A percentile compares a stretch with the other conserved stretches of the same genome.
phyloP scores from a whole-genome alignment of 1,140 invertebrate species.

The Caerostris darwini region DNA sequence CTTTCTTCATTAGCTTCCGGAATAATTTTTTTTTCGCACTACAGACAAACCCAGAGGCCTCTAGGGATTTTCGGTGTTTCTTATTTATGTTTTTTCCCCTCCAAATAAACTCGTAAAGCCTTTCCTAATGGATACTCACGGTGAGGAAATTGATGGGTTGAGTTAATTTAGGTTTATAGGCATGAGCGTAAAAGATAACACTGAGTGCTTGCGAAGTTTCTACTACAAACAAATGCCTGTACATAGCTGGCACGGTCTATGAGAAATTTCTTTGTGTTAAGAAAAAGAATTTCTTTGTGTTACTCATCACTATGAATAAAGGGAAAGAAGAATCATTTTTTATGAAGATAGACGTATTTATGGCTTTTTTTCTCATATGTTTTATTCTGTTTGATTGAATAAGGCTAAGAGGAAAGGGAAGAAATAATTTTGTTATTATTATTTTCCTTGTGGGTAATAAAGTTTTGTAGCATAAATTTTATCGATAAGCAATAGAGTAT shows the following conservation, averaged over 20 bases:
- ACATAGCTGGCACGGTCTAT: neutral
- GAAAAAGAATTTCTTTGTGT: neutral
- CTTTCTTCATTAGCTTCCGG: neutral
- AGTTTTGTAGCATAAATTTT: too few species aligned
- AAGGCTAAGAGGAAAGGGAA: too few species aligned
- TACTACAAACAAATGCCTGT: neutral
- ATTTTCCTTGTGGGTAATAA: too few species aligned
- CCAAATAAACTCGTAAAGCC: neutral
- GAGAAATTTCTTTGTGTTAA: neutral
- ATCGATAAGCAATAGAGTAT: too few species aligned
- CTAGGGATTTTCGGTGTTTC: neutral
- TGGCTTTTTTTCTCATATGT: neutral
- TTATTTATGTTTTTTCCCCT: neutral
- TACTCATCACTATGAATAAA: neutral
- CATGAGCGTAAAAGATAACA: neutral
- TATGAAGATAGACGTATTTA: neutral
- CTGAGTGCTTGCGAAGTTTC: neutral
- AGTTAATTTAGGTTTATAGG: neutral
- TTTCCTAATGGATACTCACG: neutral
- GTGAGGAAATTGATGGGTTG: neutral
- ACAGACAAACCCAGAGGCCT: neutral
- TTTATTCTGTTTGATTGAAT: too few species aligned
- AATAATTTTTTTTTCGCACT: neutral
- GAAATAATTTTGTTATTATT: too few species aligned
- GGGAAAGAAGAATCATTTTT: neutral